phyloP scores from a whole-genome alignment of 2,797 vertebrate genomes.

The Nothura maculosa region DNA sequence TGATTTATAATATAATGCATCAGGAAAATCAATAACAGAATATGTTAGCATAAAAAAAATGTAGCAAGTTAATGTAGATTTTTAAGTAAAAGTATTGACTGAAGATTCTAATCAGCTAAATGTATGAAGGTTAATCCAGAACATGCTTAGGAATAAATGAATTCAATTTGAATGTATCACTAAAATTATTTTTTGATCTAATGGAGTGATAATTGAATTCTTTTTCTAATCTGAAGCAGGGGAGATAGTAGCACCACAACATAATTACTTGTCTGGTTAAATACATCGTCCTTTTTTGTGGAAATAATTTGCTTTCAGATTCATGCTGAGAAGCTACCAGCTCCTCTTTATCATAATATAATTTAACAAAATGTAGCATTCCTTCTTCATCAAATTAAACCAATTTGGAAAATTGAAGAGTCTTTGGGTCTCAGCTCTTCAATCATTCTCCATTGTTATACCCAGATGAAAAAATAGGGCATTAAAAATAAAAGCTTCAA shows the following conservation, averaged over 20 bases:
- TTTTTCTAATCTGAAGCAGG: conserved; percentile 78
- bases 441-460: conserved; percentile 75
- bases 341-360: conserved; percentile 82
- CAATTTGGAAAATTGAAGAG: conserved; percentile 80
- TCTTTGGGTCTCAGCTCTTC: conserved; percentile 75
- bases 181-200: conserved; percentile 82
- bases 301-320: conserved; percentile 81
- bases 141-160: conserved; percentile 77
- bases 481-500: conserved; percentile 30
- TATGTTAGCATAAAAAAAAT: conserved; percentile 55
- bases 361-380: conserved; percentile 80
- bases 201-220: conserved; percentile 84
- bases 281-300: conserved; percentile 77
- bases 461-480: conserved; percentile 41
- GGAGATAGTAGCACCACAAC: conserved; percentile 76
- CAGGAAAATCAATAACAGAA: conserved; percentile 64
- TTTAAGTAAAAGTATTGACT: conserved; percentile 71
- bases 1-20: conserved; percentile 32
- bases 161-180: conserved; percentile 77
- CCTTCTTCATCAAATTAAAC: conserved; percentile 81
- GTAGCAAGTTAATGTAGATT: conserved; percentile 54
- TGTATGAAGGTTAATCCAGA: conserved; percentile 73
- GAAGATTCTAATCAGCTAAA: conserved; percentile 75
- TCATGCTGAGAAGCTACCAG: conserved; percentile 78
- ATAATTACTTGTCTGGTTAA: conserved; percentile 84